Evolutionary conservation across 2,888 invertebrate genomes (phyloP), one percentile per base, ranked within the genome.

Genomic region (Gisinianus flammeolus): DNA sequence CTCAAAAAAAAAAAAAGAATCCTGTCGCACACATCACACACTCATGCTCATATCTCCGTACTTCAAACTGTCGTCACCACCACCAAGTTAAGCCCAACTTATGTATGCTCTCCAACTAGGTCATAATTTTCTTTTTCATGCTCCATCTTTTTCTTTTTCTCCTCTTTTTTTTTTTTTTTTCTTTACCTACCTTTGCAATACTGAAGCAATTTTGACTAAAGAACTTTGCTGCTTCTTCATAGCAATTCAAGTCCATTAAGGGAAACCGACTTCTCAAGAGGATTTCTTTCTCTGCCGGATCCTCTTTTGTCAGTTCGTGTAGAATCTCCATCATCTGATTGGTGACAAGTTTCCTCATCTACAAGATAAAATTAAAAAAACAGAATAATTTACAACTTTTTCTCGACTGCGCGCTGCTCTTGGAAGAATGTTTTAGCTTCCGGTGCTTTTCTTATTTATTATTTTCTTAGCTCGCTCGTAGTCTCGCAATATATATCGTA

Each of bases 161-260:
- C 16, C 16, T 26, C 12, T 2, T 62, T 62, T n/a, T 12, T 62
- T 62, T 12, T 12, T n/a, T 5, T 35, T 35, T 35, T 8, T 35
- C 6, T 35, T 5, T 12, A 70, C 85, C 85, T 85, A 88, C 88
- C 86, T 86, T 84, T 67, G 86, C 86, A 56, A 88, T 85, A 73
- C 87, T 86, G 81, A 87, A 87, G 83, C 88, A 89, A 28, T 85
- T 83, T 54, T 85, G 81, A 71, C 85, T 85, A 79, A 88, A 87
- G 76, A 85, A 77, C 58, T 85, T 85, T 16, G 87, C 85, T 19
- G 85, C 85, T 22, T 83, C 80, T 79, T 86, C 86, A 84, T 89
- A 88, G 82, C 89, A 89, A 19, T 85, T 85, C 78, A 85, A 85
- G 77, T 86, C 83, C 16, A 78, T 84, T 62, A 87, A 83, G n/a